These are phyloP conservation scores for Monopis laevigella DNA, from an alignment of 2,888 invertebrate genomes.

Conservation along the genomic window DNA sequence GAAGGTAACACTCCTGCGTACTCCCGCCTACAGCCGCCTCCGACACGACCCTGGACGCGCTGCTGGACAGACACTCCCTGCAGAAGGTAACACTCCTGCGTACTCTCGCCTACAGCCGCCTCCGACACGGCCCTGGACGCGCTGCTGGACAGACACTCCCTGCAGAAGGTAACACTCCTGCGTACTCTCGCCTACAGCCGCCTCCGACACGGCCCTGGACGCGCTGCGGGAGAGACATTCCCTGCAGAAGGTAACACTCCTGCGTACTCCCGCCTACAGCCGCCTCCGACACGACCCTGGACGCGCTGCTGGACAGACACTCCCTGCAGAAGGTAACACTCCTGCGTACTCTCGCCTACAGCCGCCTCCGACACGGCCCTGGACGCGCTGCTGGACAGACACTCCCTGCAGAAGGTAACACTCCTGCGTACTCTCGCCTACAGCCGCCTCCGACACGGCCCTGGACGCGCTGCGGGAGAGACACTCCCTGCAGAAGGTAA, in stretches of 20 bases:
- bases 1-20: slow-evolving; percentile 14
- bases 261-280: slow-evolving; percentile 23
- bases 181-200: slow-evolving; percentile 22
- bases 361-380: slow-evolving; percentile 18
- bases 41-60: slow-evolving; percentile 18
- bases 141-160: too few species aligned
- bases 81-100: too few species aligned
- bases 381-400: slow-evolving; percentile 22
- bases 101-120: slow-evolving; percentile 22
- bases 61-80: too few species aligned
- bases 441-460: slow-evolving; percentile 19
- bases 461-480: slow-evolving; percentile 21
- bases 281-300: slow-evolving; percentile 18
- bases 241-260: too few species aligned
- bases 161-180: too few species aligned
- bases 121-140: slow-evolving; percentile 18
- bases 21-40: slow-evolving; percentile 20
- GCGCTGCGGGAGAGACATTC: slow-evolving; percentile 23
- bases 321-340: too few species aligned
- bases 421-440: too few species aligned
- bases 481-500: too few species aligned
- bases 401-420: too few species aligned
- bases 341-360: too few species aligned
- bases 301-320: slow-evolving; percentile 22
- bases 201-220: slow-evolving; percentile 18